phyloP scores from a whole-genome alignment of 2,113 vertebrate genomes.

The Craseonycteris thonglongyai region DNA sequence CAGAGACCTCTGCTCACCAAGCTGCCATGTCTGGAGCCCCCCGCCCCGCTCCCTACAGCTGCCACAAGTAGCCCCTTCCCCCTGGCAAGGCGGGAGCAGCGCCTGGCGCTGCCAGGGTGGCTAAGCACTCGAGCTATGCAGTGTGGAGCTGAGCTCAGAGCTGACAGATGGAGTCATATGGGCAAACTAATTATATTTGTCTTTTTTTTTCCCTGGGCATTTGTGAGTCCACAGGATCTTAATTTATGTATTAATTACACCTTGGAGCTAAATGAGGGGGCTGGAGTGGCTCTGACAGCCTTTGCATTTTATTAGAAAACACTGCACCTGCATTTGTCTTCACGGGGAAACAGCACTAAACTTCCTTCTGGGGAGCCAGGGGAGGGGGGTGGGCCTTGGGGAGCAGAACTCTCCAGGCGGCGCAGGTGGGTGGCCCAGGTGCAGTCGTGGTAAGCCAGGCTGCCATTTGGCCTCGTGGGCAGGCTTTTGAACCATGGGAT shows the following conservation, averaged over 20 bases:
- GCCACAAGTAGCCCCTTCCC: neutral
- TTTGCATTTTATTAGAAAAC: conserved; percentile 51
- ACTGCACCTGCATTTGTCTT: neutral
- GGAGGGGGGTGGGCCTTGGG: too few relatives aligned
- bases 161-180: conserved; percentile 79
- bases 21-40: neutral
- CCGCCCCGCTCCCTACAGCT: neutral
- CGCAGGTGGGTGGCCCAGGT: neutral
- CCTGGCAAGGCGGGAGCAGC: neutral
- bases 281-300: conserved; percentile 62
- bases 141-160: conserved; percentile 71
- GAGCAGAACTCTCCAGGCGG: neutral
- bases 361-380: neutral
- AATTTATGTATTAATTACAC: conserved; percentile 82
- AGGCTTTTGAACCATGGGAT: neutral
- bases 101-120: accelerated
- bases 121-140: conserved; percentile 28
- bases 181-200: conserved; percentile 82
- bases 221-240: conserved; percentile 76
- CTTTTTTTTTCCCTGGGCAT: conserved; percentile 70
- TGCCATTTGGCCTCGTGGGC: neutral
- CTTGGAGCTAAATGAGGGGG: conserved; percentile 76
- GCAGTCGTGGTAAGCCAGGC: neutral
- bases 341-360: neutral
- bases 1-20: neutral